These are phyloP conservation scores for Atethmia centrago DNA, from an alignment of 2,888 invertebrate genomes.

Conservation along the genomic window DNA sequence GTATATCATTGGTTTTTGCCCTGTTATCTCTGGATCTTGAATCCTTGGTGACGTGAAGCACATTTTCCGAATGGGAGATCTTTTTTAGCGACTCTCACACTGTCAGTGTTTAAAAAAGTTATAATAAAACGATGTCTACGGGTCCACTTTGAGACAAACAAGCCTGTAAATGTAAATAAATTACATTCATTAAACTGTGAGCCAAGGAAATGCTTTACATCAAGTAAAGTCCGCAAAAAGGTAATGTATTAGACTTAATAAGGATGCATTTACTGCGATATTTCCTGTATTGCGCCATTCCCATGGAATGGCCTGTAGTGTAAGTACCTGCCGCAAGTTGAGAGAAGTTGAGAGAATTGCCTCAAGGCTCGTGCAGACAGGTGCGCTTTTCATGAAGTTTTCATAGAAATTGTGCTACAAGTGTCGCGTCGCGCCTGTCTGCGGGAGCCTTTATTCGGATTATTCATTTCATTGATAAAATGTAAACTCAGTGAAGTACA, in stretches of 20 bases:
- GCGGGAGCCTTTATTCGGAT: too few species aligned
- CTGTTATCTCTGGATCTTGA: background rate
- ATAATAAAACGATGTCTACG: background rate
- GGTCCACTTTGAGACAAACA: background rate
- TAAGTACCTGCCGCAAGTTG: background rate
- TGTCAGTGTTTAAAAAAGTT: background rate
- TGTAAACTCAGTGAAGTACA: background rate
- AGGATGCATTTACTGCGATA: conserved; percentile 13
- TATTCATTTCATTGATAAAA: background rate
- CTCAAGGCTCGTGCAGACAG: too few species aligned
- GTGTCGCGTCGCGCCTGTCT: too few species aligned
- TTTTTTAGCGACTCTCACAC: background rate
- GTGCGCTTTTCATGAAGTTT: too few species aligned
- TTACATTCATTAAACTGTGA: background rate
- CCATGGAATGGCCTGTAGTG: background rate
- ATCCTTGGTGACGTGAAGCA: background rate
- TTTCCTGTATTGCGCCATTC: conserved; percentile 40
- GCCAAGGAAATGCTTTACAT: conserved; percentile 3
- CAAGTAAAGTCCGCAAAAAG: background rate
- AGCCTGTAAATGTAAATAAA: background rate
- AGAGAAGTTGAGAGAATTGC: background rate
- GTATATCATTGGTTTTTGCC: background rate
- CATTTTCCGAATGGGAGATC: background rate
- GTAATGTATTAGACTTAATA: background rate
- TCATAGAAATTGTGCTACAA: too few species aligned